Evolutionary conservation across 2,113 vertebrate species (phyloP), one percentile per base, ranked within the genome.

Genomic region (Oreotrochilus melanogaster): DNA sequence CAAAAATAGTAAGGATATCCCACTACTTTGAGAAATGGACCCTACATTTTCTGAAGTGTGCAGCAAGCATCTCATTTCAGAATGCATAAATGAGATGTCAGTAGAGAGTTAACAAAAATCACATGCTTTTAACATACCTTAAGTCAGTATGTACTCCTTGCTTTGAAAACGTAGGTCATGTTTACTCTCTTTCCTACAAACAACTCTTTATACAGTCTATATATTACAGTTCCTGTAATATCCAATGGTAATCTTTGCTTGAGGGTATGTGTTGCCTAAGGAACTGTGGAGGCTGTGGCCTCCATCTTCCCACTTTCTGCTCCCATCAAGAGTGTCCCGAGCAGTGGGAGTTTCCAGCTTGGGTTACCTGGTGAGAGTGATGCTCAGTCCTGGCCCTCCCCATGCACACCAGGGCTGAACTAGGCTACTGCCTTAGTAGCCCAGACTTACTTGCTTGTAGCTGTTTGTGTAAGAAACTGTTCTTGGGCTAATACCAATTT

Each of bases 161-260:
- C 76, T 90, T 60, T 60, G 66, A 23, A 62, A 92, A 91, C 71
- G 56, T 88, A 92, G 95, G 86, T 92, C 79, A 47, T 61, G 76
- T 94, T 92, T 84, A 42, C 85, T 86, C 13, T 33, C 11, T 64
- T 80, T 76, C 58, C 74, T 81, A 74, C 92, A 76, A 91, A 70
- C 61, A 93, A n/a, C 47, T 23, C 58, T 73, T 33, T 67, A 39
- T 39, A 39, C 39, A 39, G 39, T 39, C 39, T 39, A 12, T 39
- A 39, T 39, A 39, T 39, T 39, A 39, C 39, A 39, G 78, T 56
- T 89, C 48, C 27, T 89, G 2, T 4, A 16, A 45, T 25, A 66
- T 78, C 48, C 23, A 18, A 4, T 12, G 48, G 43, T 74, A 66
- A 33, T 67, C 82, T 88, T 89, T 64, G 35, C 79, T 79, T 16